Base-by-base conservation (phyloP, 2,113 vertebrate species). In the Galeopterus variegatus region DNA sequence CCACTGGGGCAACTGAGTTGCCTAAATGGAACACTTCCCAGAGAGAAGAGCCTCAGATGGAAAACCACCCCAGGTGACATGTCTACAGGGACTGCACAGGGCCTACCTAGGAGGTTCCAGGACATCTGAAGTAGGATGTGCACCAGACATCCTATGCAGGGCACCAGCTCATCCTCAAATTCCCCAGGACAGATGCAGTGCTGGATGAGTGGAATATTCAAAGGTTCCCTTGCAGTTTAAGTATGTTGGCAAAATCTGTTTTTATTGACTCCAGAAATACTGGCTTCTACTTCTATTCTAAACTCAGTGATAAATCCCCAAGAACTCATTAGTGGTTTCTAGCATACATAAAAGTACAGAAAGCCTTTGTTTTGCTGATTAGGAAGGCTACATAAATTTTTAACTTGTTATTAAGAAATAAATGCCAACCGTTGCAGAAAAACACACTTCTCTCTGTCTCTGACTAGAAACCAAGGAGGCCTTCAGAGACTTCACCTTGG, bases 391-490 rank as follows among this genome's bases (percentile, higher is more conserved):
- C 54, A 94, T 87, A 58, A 54, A 96, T 95, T 96, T 97, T 95
- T 82, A 97, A 93, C 65, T 93, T 79, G 95, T 98, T 96, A 92
- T 97, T 96, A 96, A 94, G 82, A 94, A 97, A 97, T 92, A 97
- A 95, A 96, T 90, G 96, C 92, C 91, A 96, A 62, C 91, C 19
- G 96, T 96, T 93, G 65, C 90, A 97, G 58, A 93, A 96, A 97
- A 96, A 84, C 41, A 45, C 31, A 67, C 81, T 95, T 92, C 67
- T 96, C 26, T 93, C 91, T 93, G 64, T 48, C 50, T 93, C 64
- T 21, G n/a, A 95, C 11, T 83, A 50, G 73, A 94, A 67, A 89
- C 50, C 52, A 86, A 96, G 36, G 18, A 88, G 56, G 36, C 31
- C 62, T 93, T 60, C 9, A 10, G 88, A 75, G 70, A n/a, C 56